Percentiles rank a stretch among this genome's conserved stretches.
phyloP scores from a whole-genome alignment of 2,888 invertebrate genomes.

The Apodemia zela region DNA sequence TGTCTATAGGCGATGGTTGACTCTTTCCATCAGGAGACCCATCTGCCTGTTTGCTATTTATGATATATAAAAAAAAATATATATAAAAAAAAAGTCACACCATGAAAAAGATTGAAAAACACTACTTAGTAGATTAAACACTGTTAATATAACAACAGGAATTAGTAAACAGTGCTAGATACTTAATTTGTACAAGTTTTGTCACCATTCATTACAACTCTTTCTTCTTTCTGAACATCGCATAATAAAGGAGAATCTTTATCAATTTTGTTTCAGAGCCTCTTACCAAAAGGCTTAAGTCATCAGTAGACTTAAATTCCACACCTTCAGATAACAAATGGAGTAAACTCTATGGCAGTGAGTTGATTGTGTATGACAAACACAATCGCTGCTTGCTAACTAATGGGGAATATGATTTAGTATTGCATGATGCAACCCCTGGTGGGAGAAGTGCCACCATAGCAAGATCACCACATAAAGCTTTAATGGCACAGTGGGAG shows the following conservation, averaged over 20 bases:
- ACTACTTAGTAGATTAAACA: no score
- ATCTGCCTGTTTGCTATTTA: no score
- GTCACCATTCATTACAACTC: no score
- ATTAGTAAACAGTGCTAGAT: no score
- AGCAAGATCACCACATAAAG: slow-evolving; percentile 71
- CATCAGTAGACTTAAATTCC: slow-evolving; percentile 63
- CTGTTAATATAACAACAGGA: no score
- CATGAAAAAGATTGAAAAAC: no score
- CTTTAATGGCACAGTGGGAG: slow-evolving; percentile 80
- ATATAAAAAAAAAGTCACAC: no score
- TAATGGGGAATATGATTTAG: slow-evolving; percentile 94
- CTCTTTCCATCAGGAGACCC: no score
- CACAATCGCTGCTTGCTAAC: slow-evolving; percentile 91
- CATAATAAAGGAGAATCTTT: slow-evolving; percentile 3
- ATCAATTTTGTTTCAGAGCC: slow-evolving; percentile 73
- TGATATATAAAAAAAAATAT: no score
- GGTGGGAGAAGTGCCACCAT: slow-evolving; percentile 77
- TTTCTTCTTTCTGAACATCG: neutral
- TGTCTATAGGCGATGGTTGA: no score
- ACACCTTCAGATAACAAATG: slow-evolving; percentile 62
- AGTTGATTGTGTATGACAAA: slow-evolving; percentile 94
- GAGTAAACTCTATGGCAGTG: slow-evolving; percentile 85
- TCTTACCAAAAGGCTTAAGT: slow-evolving; percentile 85
- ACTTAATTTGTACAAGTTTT: no score
- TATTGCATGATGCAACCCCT: slow-evolving; percentile 88